Evolutionary conservation across 2,797 vertebrate species (phyloP).

Genomic region (Mormyrops attenuatus): DNA sequence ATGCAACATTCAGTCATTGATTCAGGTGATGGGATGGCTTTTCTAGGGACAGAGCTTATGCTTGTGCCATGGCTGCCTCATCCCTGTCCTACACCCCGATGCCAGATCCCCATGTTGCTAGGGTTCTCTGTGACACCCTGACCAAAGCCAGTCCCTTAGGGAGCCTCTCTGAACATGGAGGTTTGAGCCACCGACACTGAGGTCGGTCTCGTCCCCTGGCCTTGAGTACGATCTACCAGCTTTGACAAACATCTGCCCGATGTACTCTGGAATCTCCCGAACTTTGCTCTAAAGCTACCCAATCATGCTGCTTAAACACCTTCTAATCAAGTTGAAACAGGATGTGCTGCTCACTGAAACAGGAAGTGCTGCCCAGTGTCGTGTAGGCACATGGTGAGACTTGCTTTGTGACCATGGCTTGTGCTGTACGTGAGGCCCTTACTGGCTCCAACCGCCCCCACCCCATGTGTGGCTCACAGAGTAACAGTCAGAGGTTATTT

Average conservation of each 20-base stretch:
- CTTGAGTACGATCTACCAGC: neutral
- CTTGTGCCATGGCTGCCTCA: neutral
- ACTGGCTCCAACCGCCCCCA: neutral
- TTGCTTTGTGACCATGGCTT: neutral
- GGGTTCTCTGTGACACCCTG: neutral
- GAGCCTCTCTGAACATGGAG: neutral
- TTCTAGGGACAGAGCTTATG: neutral
- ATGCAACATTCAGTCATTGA: neutral
- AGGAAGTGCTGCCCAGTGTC: neutral
- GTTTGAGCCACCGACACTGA: neutral
- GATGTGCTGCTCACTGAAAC: neutral
- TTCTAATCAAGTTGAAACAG: neutral
- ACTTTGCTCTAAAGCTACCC: neutral
- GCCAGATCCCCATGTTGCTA: neutral
- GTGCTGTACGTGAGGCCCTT: neutral
- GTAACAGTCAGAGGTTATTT: slow-evolving; percentile 10
- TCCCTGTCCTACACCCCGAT: neutral
- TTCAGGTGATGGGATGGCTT: neutral
- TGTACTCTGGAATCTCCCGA: neutral
- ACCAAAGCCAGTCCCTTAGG: neutral
- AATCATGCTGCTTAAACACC: neutral
- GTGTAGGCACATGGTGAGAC: neutral
- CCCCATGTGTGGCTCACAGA: neutral
- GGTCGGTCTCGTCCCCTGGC: neutral
- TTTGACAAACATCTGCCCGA: neutral